Conservation (phyloP, 2,113 vertebrate genomes). For the Anarrhichthys ocellatus region DNA sequence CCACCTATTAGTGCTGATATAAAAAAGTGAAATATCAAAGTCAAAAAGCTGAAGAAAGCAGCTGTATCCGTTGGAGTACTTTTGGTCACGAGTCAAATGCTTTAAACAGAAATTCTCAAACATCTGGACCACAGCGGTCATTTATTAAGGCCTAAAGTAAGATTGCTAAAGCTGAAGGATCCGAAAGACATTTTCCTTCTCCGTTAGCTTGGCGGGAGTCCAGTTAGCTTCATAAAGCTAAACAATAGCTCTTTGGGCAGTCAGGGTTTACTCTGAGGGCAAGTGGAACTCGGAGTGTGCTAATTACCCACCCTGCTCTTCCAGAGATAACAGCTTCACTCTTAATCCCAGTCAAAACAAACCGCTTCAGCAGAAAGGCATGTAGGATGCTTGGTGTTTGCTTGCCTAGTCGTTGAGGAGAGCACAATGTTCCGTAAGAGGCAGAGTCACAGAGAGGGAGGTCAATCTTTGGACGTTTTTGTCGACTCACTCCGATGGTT, state of each 20-base stretch:
- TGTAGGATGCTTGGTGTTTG: conserved; percentile 35
- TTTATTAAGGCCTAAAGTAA: neutral
- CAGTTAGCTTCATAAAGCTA: conserved; percentile 35
- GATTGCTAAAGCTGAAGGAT: conserved; percentile 8
- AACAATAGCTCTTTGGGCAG: conserved; percentile 35
- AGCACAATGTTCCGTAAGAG: conserved; percentile 32
- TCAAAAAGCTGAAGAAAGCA: conserved; percentile 16
- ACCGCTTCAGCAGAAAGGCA: conserved; percentile 41
- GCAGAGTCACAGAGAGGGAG: neutral
- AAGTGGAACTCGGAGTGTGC: conserved; percentile 32
- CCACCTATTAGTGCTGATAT: conserved; percentile 7
- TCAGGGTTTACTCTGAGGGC: conserved; percentile 49
- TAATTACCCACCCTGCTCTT: conserved; percentile 66
- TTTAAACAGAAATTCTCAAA: neutral
- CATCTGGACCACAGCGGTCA: conserved; percentile 7
- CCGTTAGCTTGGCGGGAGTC: conserved; percentile 30
- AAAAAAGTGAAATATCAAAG: conserved; percentile 29
- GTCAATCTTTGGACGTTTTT: conserved; percentile 18
- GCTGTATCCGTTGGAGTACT: neutral
- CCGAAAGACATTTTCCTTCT: conserved; percentile 24
- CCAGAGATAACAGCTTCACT: conserved; percentile 67
- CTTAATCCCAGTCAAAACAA: conserved; percentile 66
- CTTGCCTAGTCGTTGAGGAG: conserved; percentile 42
- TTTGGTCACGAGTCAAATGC: conserved; percentile 5
- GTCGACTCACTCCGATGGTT: conserved; percentile 3